Evolutionary conservation across 1,140 invertebrate genomes (phyloP).

Genomic region (Thalassaphorura encarpata): DNA sequence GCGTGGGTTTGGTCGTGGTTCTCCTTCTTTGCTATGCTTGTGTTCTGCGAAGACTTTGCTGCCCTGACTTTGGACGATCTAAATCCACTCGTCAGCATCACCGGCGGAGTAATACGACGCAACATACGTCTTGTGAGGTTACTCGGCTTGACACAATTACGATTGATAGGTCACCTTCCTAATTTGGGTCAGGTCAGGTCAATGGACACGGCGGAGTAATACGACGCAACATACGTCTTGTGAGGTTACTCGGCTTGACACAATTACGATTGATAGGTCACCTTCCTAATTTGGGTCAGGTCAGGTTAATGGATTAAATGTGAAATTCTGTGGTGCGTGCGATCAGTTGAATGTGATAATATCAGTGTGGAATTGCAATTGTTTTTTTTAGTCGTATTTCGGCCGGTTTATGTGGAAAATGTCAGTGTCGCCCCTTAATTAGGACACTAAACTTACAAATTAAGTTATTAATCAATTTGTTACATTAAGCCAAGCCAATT

Average conservation of each 20-base stretch:
- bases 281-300: too few relatives aligned
- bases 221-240: constrained; percentile 32
- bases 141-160: constrained; percentile 28
- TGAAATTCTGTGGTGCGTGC: too few relatives aligned
- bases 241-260: constrained; percentile 30
- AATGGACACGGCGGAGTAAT: constrained; percentile 20
- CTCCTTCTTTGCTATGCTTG: constrained; percentile 32
- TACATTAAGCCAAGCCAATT: too few relatives aligned
- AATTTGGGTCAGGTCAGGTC: too few relatives aligned
- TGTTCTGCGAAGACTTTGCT: constrained; percentile 33
- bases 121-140: constrained; percentile 32
- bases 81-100: constrained; percentile 18
- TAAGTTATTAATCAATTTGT: too few relatives aligned
- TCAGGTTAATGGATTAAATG: too few relatives aligned
- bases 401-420: too few relatives aligned
- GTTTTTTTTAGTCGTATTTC: too few relatives aligned
- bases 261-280: constrained; percentile 18
- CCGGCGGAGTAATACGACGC: constrained; percentile 24
- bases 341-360: too few relatives aligned
- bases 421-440: too few relatives aligned
- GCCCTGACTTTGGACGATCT: constrained; percentile 30
- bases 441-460: too few relatives aligned
- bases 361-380: too few relatives aligned
- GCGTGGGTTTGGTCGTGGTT: constrained; percentile 25
- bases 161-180: constrained; percentile 18